These are phyloP conservation scores for Paramormyrops hopkinsi DNA, from an alignment of 2,797 vertebrate genomes.

Conservation along the genomic window DNA sequence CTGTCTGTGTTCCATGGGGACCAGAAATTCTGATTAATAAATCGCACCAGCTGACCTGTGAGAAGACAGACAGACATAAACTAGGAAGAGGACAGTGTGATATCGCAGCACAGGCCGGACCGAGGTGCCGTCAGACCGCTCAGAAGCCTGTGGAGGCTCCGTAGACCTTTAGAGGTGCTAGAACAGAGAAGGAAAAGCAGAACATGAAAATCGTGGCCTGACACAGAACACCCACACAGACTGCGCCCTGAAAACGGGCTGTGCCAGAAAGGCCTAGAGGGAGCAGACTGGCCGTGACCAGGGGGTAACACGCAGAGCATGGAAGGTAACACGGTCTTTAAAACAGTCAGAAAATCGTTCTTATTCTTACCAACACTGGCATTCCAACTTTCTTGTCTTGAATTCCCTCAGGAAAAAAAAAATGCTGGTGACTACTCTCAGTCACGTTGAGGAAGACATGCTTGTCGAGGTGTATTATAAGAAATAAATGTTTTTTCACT, in stretches of 20 bases:
- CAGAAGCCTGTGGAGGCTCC: neutral
- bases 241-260: neutral
- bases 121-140: neutral
- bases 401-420: neutral
- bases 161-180: neutral
- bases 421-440: neutral
- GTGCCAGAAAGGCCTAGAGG: neutral
- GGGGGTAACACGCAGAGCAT: neutral
- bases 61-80: neutral
- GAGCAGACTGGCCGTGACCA: neutral
- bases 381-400: neutral
- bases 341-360: neutral
- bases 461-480: neutral
- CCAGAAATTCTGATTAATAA: neutral
- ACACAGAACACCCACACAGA: neutral
- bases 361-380: neutral
- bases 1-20: neutral
- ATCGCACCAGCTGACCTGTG: neutral
- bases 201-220: neutral
- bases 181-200: neutral
- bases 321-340: neutral
- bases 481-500: neutral
- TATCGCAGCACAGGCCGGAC: neutral
- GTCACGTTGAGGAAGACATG: neutral
- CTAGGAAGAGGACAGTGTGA: neutral